These are phyloP conservation scores for Anguilla obscura DNA, from an alignment of 2,797 vertebrate genomes.

Conservation along the genomic window DNA sequence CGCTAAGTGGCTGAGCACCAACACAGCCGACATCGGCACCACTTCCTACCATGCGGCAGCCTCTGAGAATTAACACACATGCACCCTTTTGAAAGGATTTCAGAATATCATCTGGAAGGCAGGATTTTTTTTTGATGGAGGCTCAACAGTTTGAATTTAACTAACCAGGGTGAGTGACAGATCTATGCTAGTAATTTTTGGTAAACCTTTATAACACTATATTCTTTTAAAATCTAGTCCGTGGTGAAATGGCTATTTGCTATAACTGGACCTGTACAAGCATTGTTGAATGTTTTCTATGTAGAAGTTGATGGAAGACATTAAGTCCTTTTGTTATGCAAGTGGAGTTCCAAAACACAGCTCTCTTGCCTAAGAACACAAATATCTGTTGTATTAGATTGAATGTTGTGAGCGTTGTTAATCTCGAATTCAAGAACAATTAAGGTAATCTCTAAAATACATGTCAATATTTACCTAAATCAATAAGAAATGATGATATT, in stretches of 20 bases:
- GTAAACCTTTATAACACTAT: neutral
- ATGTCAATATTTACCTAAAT: neutral
- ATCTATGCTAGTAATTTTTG: neutral
- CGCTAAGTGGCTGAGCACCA: neutral
- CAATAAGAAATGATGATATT: neutral
- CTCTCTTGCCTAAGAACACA: neutral
- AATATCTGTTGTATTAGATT: neutral
- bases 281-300: neutral
- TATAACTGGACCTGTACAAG: neutral
- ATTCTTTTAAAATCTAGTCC: neutral
- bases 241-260: neutral
- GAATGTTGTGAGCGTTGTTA: neutral
- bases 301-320: neutral
- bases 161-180: neutral
- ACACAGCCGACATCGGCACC: neutral
- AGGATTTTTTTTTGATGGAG: too few species aligned
- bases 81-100: neutral
- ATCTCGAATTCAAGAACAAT: neutral
- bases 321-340: neutral
- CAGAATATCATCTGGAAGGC: too few species aligned
- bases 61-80: neutral
- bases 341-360: neutral
- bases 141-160: too few species aligned
- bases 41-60: neutral
- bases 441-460: neutral